These are phyloP conservation scores for Brachionus angularis DNA, from an alignment of 1,140 invertebrate genomes.

Conservation along the genomic window DNA sequence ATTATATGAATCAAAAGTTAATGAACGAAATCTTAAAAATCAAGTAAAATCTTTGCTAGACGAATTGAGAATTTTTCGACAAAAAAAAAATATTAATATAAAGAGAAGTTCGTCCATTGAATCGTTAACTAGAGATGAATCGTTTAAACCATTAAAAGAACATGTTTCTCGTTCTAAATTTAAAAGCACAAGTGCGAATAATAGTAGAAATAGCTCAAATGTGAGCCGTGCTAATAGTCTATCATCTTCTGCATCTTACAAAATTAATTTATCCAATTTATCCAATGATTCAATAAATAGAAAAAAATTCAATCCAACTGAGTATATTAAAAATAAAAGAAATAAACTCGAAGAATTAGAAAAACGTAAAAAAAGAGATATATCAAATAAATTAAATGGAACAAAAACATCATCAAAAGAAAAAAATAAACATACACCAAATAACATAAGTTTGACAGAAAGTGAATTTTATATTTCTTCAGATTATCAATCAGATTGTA, in stretches of 20 bases:
- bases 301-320: conserved; percentile 36
- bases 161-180: conserved; percentile 16
- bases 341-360: conserved; percentile 20
- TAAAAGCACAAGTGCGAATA: neutral
- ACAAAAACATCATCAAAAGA: neutral
- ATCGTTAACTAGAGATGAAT: conserved; percentile 24
- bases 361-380: neutral
- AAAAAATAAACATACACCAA: neutral
- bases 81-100: conserved; percentile 12
- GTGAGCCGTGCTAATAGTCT: conserved; percentile 5
- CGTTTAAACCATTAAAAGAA: neutral
- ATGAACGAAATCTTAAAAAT: conserved; percentile 22
- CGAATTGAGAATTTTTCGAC: conserved; percentile 24
- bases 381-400: conserved; percentile 1
- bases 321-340: conserved; percentile 37
- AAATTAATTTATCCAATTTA: neutral
- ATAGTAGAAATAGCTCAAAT: conserved; percentile 11
- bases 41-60: conserved; percentile 22
- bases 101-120: conserved; percentile 15
- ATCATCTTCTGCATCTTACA: neutral
- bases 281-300: neutral
- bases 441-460: conserved; percentile 1
- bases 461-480: conserved; percentile 29
- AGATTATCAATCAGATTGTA: conserved; percentile 23
- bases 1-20: conserved; percentile 11